These are phyloP conservation scores for Cyprinodon diabolis DNA, from an alignment of 2,797 vertebrate species.

Conservation along the genomic window DNA sequence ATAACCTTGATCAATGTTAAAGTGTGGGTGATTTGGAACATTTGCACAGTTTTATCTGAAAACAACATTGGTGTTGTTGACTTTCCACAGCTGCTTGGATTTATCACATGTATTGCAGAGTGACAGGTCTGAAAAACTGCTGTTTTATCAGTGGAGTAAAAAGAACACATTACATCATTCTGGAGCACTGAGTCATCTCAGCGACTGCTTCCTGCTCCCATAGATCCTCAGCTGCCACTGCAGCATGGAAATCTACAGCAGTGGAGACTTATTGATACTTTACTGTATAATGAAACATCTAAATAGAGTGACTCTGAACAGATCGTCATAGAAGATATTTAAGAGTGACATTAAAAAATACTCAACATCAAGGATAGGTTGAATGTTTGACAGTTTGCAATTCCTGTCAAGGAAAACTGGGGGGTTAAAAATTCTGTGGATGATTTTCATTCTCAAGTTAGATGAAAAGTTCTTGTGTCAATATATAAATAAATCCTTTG, in stretches of 20 bases:
- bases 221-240: conserved; percentile 9
- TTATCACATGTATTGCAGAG: background rate
- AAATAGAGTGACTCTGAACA: conserved; percentile 20
- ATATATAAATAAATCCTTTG: background rate
- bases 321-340: conserved; percentile 17
- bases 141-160: background rate
- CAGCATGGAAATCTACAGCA: conserved; percentile 33
- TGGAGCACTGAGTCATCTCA: conserved; percentile 7
- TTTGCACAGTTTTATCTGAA: too few species aligned
- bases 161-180: conserved; percentile 1
- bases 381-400: background rate
- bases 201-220: conserved; percentile 1
- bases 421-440: background rate
- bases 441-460: background rate
- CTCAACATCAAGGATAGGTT: too few species aligned
- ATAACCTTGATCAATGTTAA: too few species aligned
- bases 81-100: too few species aligned
- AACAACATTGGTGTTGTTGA: too few species aligned
- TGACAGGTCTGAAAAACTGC: conserved; percentile 1
- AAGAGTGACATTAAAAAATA: conserved; percentile 12
- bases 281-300: conserved; percentile 34
- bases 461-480: background rate
- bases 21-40: too few species aligned
- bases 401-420: background rate
- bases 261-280: conserved; percentile 35